phyloP scores from a whole-genome alignment of 2,888 invertebrate species.

The Encarsia formosa region DNA sequence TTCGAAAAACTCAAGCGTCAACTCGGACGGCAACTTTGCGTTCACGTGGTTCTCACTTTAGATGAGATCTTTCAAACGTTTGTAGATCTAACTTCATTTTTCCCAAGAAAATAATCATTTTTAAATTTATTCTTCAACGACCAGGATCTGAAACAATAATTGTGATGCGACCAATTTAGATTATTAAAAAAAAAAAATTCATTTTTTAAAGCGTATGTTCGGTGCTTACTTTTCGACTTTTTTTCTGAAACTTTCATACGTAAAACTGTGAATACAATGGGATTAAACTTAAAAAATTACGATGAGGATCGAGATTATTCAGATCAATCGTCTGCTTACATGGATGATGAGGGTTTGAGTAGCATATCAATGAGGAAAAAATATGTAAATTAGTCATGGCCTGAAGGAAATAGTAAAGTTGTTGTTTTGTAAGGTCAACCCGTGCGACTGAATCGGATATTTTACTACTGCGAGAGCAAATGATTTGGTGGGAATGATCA shows the following conservation, averaged over 20 bases:
- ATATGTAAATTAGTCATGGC: neutral
- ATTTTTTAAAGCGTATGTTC: neutral
- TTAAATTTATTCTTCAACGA: too few species aligned
- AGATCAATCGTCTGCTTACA: slow-evolving; percentile 20
- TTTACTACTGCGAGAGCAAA: slow-evolving; percentile 12
- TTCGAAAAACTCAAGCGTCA: neutral
- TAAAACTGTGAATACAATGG: slow-evolving; percentile 1
- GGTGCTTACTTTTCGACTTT: neutral
- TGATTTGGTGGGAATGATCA: neutral
- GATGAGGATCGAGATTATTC: slow-evolving; percentile 8
- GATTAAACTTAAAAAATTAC: neutral
- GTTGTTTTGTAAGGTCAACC: slow-evolving; percentile 11
- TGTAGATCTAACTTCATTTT: too few species aligned
- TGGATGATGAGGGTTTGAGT: slow-evolving; percentile 26
- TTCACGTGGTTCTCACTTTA: too few species aligned
- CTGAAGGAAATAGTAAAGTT: neutral
- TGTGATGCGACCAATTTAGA: slow-evolving; percentile 7
- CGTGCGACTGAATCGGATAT: slow-evolving; percentile 10
- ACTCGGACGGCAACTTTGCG: too few species aligned
- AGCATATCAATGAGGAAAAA: slow-evolving; percentile 19
- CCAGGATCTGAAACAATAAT: too few species aligned
- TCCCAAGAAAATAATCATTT: neutral
- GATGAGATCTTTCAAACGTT: neutral
- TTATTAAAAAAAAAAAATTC: neutral
- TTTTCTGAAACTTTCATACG: slow-evolving; percentile 11